Percentiles rank a stretch among this genome's conserved stretches.
phyloP scores from a whole-genome alignment of 2,888 invertebrate genomes.

The Harpagoxenus sublaevis region DNA sequence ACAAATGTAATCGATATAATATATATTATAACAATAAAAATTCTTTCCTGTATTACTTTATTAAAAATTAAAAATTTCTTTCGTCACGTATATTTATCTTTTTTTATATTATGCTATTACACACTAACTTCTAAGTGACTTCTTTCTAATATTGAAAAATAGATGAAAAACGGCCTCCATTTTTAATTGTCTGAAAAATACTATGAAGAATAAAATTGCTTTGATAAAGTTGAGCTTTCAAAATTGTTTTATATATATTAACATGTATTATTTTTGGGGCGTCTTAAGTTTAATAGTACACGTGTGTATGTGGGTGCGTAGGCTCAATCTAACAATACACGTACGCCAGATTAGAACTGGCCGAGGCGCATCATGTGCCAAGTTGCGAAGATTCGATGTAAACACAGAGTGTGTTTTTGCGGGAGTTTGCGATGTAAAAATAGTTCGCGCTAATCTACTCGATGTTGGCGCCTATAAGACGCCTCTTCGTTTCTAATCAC shows the following conservation, averaged over 20 bases:
- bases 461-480: slow-evolving; percentile 24
- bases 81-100: background rate
- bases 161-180: background rate
- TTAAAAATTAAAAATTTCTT: background rate
- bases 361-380: slow-evolving; percentile 33
- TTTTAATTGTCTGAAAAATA: background rate
- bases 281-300: background rate
- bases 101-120: slow-evolving; percentile 5
- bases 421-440: slow-evolving; percentile 34
- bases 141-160: background rate
- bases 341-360: slow-evolving; percentile 11
- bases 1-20: no score
- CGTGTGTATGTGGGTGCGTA: background rate
- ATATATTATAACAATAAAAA: background rate
- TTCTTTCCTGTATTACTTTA: background rate
- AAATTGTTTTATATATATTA: background rate
- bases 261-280: background rate
- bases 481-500: slow-evolving; percentile 35
- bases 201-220: background rate
- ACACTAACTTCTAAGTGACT: background rate
- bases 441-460: slow-evolving; percentile 21
- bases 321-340: slow-evolving; percentile 42
- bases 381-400: slow-evolving; percentile 45
- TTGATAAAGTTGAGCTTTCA: background rate
- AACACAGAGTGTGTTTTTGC: slow-evolving; percentile 35